A percentile compares a stretch with the other conserved stretches of the same genome.
Evolutionary conservation across 2,888 invertebrate species (phyloP).

Genomic region (Tortricodes alternella): DNA sequence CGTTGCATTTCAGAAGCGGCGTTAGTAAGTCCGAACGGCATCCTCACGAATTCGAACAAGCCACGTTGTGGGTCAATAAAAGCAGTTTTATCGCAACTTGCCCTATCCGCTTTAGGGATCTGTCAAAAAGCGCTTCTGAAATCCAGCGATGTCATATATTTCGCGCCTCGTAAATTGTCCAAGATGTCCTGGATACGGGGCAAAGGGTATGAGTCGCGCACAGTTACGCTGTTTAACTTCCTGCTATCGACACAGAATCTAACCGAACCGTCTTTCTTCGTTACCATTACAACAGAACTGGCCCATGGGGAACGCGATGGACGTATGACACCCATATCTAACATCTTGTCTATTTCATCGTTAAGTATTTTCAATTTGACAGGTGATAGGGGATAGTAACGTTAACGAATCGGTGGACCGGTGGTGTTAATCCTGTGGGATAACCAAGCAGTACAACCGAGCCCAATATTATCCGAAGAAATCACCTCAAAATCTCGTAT

Average conservation of each 20-base stretch:
- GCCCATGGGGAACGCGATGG: not conserved
- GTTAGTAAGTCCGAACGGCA: not conserved
- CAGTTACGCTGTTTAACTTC: not conserved
- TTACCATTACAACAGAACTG: not conserved
- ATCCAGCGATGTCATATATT: not conserved
- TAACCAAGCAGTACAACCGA: not conserved
- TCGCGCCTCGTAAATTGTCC: not conserved
- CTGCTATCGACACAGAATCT: not conserved
- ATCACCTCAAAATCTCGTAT: not conserved
- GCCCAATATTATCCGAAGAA: not conserved
- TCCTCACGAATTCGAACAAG: not conserved
- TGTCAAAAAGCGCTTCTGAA: not conserved
- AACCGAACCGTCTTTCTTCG: not conserved
- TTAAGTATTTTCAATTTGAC: not conserved
- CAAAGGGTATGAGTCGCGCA: not conserved
- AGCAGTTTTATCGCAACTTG: not conserved
- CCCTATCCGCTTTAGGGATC: not conserved
- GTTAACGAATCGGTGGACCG: not conserved
- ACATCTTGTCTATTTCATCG: not conserved
- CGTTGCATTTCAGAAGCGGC: not conserved
- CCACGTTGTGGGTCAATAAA: not conserved
- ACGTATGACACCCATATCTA: not conserved
- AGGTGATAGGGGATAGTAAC: not conserved
- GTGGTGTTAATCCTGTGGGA: not conserved
- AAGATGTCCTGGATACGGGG: not conserved